Percentiles rank a stretch among this genome's conserved stretches.
Evolutionary conservation across 2,797 vertebrate genomes (phyloP).

Genomic region (Halcyon chelicuti): DNA sequence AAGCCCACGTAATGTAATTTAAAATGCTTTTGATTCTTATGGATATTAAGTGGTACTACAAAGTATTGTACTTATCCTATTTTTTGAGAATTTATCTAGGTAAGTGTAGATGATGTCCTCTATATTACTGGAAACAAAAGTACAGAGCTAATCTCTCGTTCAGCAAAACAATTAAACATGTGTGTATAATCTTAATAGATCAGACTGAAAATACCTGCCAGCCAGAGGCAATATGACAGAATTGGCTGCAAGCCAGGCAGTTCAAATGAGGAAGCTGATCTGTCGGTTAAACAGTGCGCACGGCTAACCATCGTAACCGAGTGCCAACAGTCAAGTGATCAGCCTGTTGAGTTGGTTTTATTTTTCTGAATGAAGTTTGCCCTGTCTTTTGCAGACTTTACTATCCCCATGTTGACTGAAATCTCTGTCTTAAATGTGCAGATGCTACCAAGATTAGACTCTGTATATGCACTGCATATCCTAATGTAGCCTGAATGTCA

Average conservation of each 20-base stretch:
- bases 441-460: not conserved
- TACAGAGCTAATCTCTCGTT: not conserved
- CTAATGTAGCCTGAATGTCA: not conserved
- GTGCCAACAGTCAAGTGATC: not conserved
- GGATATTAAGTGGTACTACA: not conserved
- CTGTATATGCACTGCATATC: not conserved
- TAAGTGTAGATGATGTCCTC: not conserved
- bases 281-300: not conserved
- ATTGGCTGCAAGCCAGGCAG: slow-evolving; percentile 29
- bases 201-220: slow-evolving; percentile 1
- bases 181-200: slow-evolving; percentile 28
- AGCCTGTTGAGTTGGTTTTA: not conserved
- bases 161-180: not conserved
- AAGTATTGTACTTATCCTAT: not conserved
- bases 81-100: not conserved
- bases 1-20: not conserved
- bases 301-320: not conserved
- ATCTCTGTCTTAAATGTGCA: not conserved
- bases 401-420: not conserved
- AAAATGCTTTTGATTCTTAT: not conserved
- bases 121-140: not conserved
- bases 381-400: not conserved
- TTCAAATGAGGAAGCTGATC: slow-evolving; percentile 5
- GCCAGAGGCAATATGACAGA: slow-evolving; percentile 17
- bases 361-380: slow-evolving; percentile 4